phyloP scores from a whole-genome alignment of 2,888 invertebrate genomes.

The Nudaria mundana region DNA sequence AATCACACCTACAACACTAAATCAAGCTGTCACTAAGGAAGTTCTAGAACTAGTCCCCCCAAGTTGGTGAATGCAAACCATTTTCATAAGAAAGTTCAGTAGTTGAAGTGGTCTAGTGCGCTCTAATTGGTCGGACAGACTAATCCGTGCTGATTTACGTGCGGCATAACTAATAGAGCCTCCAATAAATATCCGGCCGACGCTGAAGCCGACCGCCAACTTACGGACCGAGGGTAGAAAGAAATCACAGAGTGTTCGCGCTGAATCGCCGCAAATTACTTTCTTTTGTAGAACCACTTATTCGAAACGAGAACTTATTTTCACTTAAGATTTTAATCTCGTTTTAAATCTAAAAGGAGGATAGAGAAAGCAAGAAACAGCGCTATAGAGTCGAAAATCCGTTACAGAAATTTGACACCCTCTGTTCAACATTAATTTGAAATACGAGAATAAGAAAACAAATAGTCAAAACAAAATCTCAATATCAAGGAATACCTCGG shows the following conservation, averaged over 20 bases:
- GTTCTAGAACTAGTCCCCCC: background rate
- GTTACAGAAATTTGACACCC: background rate
- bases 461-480: constrained; percentile 2
- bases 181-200: constrained; percentile 18
- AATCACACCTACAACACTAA: background rate
- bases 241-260: constrained; percentile 18
- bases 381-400: too few species aligned
- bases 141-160: constrained; percentile 25
- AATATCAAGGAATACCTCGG: constrained; percentile 7
- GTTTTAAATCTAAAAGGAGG: background rate
- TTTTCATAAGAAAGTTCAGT: constrained; percentile 22
- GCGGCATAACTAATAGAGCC: constrained; percentile 24
- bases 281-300: background rate
- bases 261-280: constrained; percentile 3
- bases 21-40: background rate
- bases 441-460: background rate
- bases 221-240: constrained; percentile 16
- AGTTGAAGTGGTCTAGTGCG: constrained; percentile 12
- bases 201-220: constrained; percentile 9
- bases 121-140: constrained; percentile 28
- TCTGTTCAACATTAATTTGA: background rate
- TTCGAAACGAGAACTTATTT: constrained; percentile 1
- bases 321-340: background rate
- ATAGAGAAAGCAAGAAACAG: background rate
- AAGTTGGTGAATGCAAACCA: constrained; percentile 12